These are phyloP conservation scores for Leptosomus discolor DNA, from an alignment of 2,113 vertebrate species.

Conservation along the genomic window DNA sequence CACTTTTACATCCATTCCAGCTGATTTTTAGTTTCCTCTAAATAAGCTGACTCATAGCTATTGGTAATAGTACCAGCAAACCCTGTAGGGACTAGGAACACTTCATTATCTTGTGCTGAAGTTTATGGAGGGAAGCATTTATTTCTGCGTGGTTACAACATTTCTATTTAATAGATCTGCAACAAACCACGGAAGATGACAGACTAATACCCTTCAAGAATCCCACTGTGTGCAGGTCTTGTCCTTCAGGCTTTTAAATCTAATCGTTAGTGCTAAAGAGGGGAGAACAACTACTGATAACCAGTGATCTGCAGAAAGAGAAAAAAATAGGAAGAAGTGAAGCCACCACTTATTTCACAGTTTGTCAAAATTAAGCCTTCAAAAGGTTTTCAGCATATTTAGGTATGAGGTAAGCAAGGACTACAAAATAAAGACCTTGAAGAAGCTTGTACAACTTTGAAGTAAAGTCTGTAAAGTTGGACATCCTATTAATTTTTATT, in stretches of 20 bases:
- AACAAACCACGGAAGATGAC: not conserved
- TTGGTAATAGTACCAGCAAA: not conserved
- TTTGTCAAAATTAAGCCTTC: not conserved
- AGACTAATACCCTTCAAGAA: not conserved
- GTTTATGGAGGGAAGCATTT: not conserved
- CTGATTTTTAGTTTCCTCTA: not conserved
- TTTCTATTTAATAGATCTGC: not conserved
- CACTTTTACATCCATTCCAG: not conserved
- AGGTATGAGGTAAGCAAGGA: not conserved
- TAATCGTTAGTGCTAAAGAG: not conserved
- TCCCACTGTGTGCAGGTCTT: not conserved
- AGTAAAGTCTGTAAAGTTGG: not conserved
- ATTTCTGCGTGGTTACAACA: not conserved
- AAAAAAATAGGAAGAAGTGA: accelerated
- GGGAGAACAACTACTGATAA: not conserved
- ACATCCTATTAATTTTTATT: not conserved
- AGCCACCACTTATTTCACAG: not conserved
- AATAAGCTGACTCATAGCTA: not conserved
- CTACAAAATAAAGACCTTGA: not conserved
- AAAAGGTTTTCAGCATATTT: not conserved
- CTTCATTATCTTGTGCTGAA: not conserved
- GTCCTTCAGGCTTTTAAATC: not conserved
- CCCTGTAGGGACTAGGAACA: not conserved
- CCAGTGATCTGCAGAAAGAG: not conserved
- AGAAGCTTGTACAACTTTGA: not conserved